Evolutionary conservation across 2,888 invertebrate genomes (phyloP), one percentile per base, ranked within the genome.

Genomic region (Trichogramma evanescens): DNA sequence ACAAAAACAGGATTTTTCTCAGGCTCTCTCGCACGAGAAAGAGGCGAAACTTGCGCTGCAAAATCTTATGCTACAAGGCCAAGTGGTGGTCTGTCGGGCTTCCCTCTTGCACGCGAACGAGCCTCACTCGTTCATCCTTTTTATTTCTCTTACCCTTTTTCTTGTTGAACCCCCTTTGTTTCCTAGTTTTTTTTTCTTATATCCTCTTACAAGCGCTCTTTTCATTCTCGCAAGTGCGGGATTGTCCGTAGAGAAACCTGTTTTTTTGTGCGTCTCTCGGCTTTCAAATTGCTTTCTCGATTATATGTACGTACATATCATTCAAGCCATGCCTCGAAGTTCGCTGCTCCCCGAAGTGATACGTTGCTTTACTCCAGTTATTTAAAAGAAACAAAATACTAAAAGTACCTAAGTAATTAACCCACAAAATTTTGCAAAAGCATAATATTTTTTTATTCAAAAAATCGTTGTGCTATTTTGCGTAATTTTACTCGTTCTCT

Each of bases 401-500:
- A 26, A 62, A 53, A 62, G 45, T 46, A 26, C 26, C 26, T 26
- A 51, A 63, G 58, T 58, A 55, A 63, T 61, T 61, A 63, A 64
- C 62, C 59, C 62, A 26, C 26, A 56, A 59, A 54, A 54, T 54
- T 58, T 63, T 63, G 58, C 26, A 26, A 26, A 26, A 26, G 26
- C 26, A 26, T 26, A 26, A 26, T 26, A 26, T 26, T 26, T 26
- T 26, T 26, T 26, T 26, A 3, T 26, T 26, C 26, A 26, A 26
- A 26, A 26, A 26, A 66, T 65, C 72, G 71, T 73, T 73, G 72
- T 72, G 73, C 72, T 67, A 67, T 73, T 75, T 71, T 72, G 71
- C 72, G 76, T 76, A 76, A 74, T 73, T 76, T 72, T 75, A 75
- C 75, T 77, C 26, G 26, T 26, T 26, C 26, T 26, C 26, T 77